phyloP scores from a whole-genome alignment of 2,888 invertebrate species.

The Drosophila antonietae region DNA sequence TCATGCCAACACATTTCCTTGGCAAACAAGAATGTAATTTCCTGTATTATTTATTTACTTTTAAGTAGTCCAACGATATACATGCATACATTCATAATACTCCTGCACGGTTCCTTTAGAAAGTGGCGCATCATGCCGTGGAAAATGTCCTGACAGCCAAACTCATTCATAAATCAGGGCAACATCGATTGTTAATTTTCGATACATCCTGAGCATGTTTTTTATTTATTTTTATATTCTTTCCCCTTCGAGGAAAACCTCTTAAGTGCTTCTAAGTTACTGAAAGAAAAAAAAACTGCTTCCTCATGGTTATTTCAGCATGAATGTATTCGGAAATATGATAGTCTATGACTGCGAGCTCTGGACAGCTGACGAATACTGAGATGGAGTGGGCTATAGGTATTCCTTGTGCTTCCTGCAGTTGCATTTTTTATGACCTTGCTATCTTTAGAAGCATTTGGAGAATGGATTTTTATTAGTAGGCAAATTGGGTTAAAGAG shows the following conservation, averaged over 20 bases:
- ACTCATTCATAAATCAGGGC: conserved; percentile 76
- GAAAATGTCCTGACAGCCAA: conserved; percentile 60
- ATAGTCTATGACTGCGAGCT: conserved; percentile 55
- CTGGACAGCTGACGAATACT: conserved; percentile 52
- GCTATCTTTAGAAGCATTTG: conserved; percentile 5
- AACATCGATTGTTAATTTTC: conserved; percentile 69
- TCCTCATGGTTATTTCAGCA: conserved; percentile 72
- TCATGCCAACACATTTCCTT: conserved; percentile 52
- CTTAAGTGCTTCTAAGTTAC: conserved; percentile 57
- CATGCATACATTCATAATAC: conserved; percentile 1
- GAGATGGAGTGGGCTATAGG: not conserved
- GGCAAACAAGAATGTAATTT: conserved; percentile 61
- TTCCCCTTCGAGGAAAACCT: conserved; percentile 37
- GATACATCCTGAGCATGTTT: conserved; percentile 45
- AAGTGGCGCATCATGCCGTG: conserved; percentile 54
- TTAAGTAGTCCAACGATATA: conserved; percentile 58
- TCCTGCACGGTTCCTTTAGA: conserved; percentile 24
- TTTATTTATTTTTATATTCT: conserved; percentile 21
- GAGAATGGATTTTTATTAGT: not conserved
- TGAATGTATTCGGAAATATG: conserved; percentile 58
- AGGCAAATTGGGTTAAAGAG: not conserved
- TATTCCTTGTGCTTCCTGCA: conserved; percentile 31
- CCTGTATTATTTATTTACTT: conserved; percentile 70
- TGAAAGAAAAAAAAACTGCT: conserved; percentile 47
- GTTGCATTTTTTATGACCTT: conserved; percentile 19